A percentile compares a stretch with the other conserved stretches of the same genome.
Conservation (phyloP, 2,888 invertebrate genomes). For the Acrobasis repandana region DNA sequence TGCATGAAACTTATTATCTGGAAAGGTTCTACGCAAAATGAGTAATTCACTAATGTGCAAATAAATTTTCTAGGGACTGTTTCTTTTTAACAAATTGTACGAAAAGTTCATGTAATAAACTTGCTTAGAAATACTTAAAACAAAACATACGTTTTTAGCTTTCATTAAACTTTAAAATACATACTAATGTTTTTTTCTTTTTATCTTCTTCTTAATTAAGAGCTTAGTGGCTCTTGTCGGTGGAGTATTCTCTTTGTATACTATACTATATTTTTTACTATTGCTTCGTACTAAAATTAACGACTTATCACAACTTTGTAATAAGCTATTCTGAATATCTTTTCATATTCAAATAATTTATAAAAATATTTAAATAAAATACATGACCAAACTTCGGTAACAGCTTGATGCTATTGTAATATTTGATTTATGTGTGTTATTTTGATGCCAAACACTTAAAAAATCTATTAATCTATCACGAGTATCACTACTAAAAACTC, state of each 20-base stretch:
- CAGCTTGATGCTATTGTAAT: not conserved
- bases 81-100: no score
- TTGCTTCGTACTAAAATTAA: not conserved
- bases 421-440: not conserved
- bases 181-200: no score
- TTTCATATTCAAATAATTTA: not conserved
- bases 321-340: not conserved
- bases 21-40: conserved; percentile 17
- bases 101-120: no score
- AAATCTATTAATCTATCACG: not conserved
- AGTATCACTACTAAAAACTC: not conserved
- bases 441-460: not conserved
- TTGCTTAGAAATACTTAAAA: no score
- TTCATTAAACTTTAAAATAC: no score
- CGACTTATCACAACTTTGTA: not conserved
- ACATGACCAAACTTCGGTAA: not conserved
- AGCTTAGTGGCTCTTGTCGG: no score
- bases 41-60: not conserved
- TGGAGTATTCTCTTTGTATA: no score
- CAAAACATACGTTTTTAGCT: no score
- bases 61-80: no score
- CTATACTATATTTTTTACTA: not conserved
- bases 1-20: conserved; percentile 32
- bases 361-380: not conserved
- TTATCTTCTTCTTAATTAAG: no score